Conservation (phyloP, 2,797 vertebrate species). For the Allobates femoralis region DNA sequence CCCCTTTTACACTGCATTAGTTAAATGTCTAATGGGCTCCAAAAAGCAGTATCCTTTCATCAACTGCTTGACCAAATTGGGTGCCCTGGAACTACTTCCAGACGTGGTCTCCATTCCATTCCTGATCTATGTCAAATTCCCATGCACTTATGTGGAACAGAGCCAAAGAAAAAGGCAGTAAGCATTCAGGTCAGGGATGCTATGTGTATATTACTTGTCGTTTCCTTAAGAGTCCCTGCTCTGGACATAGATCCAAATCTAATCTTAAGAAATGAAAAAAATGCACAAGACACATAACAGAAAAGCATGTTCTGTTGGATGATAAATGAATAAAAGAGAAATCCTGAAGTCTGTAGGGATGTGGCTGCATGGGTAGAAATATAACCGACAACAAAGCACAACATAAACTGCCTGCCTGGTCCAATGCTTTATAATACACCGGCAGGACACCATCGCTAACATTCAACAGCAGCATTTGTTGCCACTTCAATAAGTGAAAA, state of each 20-base stretch:
- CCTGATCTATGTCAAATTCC: conserved; percentile 87
- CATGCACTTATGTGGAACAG: conserved; percentile 86
- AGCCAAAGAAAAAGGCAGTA: conserved; percentile 80
- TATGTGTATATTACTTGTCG: conserved; percentile 74
- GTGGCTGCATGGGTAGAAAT: not conserved
- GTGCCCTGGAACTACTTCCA: conserved; percentile 67
- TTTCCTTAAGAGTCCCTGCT: conserved; percentile 32
- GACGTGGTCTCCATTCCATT: conserved; percentile 69
- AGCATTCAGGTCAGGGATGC: conserved; percentile 71
- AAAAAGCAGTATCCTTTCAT: conserved; percentile 30
- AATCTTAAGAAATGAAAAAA: conserved; percentile 5
- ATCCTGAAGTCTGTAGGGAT: not conserved
- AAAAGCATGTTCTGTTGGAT: not conserved
- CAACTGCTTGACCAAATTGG: conserved; percentile 51
- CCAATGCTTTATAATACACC: not conserved
- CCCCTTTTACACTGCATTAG: conserved; percentile 22
- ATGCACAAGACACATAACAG: not conserved
- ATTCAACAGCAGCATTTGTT: not conserved
- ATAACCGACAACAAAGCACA: not conserved
- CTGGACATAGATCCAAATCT: not conserved
- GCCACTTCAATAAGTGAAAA: not conserved
- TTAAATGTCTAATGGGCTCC: conserved; percentile 42
- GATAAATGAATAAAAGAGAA: not conserved
- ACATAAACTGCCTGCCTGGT: not conserved
- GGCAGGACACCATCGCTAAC: not conserved